Percentiles rank a stretch among this genome's conserved stretches.
Evolutionary conservation across 2,888 invertebrate genomes (phyloP).

Genomic region (Seladonia tumulorum): DNA sequence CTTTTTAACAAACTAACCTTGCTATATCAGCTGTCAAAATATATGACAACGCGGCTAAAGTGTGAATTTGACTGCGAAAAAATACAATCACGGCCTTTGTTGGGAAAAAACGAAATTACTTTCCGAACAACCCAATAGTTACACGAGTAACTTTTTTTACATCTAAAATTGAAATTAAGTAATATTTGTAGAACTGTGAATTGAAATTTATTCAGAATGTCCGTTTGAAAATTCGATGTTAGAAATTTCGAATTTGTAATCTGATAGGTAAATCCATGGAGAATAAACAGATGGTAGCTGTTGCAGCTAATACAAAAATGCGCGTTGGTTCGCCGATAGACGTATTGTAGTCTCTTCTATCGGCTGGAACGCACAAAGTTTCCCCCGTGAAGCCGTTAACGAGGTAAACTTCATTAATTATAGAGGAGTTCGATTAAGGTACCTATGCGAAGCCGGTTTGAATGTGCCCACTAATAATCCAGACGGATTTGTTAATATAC

Average conservation of each 20-base stretch:
- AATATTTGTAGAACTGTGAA: background rate
- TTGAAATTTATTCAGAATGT: background rate
- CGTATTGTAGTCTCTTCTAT: background rate
- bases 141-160: background rate
- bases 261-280: background rate
- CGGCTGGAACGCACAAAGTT: conserved; percentile 16
- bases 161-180: background rate
- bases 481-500: conserved; percentile 55
- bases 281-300: background rate
- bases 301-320: background rate
- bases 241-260: background rate
- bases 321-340: background rate
- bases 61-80: no score
- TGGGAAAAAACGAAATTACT: no score
- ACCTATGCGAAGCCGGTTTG: conserved; percentile 26
- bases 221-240: background rate
- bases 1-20: no score
- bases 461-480: conserved; percentile 48
- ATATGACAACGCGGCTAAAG: no score
- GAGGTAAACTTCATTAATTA: conserved; percentile 63
- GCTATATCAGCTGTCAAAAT: no score
- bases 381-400: conserved; percentile 51
- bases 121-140: no score
- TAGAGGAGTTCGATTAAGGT: conserved; percentile 58
- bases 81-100: no score